Percentiles rank a stretch among this genome's conserved stretches.
phyloP scores from a whole-genome alignment of 2,797 vertebrate genomes.

The Labroides dimidiatus region DNA sequence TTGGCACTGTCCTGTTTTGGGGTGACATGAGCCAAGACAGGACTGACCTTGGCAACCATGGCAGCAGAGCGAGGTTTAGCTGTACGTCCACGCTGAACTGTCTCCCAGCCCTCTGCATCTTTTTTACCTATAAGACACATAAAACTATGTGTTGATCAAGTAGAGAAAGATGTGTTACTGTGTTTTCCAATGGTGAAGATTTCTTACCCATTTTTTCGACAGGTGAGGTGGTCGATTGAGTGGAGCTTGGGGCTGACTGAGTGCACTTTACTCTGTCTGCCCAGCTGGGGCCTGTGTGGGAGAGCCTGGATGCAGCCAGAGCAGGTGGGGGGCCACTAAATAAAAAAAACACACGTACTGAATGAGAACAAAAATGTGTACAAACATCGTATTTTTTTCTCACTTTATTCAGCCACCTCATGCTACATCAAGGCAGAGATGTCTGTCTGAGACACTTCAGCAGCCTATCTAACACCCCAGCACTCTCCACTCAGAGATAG shows the following conservation, averaged over 20 bases:
- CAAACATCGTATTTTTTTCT: conserved; percentile 20
- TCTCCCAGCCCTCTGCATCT: conserved; percentile 98
- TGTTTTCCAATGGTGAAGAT: neutral
- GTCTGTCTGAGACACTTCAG: conserved; percentile 24
- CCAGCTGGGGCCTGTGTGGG: conserved; percentile 94
- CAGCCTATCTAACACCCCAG: conserved; percentile 38
- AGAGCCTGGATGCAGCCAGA: conserved; percentile 85
- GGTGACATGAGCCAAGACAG: conserved; percentile 70
- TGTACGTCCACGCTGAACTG: conserved; percentile 95
- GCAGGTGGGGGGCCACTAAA: conserved; percentile 88
- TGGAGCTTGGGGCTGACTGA: conserved; percentile 79
- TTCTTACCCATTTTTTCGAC: conserved; percentile 84
- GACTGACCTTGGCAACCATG: conserved; percentile 84
- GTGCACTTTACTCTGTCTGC: conserved; percentile 95
- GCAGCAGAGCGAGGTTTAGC: conserved; percentile 90
- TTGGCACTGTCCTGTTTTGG: conserved; percentile 88
- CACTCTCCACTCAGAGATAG: conserved; percentile 60
- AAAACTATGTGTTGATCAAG: neutral
- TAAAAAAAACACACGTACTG: conserved; percentile 29
- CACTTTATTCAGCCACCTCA: conserved; percentile 5
- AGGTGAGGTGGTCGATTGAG: conserved; percentile 64
- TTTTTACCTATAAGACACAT: conserved; percentile 84
- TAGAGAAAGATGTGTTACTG: neutral
- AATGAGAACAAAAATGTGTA: conserved; percentile 14
- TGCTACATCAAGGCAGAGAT: conserved; percentile 20